phyloP scores from a whole-genome alignment of 2,888 invertebrate genomes.

The Mythimna albipuncta region DNA sequence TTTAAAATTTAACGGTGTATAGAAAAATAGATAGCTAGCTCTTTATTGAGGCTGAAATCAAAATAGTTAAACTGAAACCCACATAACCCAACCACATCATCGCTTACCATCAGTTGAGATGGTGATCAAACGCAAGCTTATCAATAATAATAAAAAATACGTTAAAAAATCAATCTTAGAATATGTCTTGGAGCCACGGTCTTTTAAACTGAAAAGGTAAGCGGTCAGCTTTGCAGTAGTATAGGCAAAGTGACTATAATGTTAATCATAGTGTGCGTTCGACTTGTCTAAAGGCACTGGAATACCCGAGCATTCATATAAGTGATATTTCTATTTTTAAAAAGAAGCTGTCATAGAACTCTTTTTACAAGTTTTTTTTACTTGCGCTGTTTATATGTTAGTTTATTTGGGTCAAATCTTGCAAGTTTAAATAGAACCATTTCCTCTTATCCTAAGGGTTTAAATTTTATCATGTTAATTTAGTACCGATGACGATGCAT shows the following conservation, averaged over 20 bases:
- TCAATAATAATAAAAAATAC: no score
- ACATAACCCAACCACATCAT: no score
- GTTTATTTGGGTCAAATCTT: not conserved
- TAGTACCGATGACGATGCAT: not conserved
- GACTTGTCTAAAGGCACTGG: not conserved
- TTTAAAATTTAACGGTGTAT: no score
- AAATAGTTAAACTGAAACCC: no score
- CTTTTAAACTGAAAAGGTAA: no score
- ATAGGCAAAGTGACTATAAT: not conserved
- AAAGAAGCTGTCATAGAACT: not conserved
- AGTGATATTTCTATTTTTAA: not conserved
- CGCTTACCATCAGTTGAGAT: no score
- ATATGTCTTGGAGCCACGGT: no score
- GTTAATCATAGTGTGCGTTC: slow-evolving; percentile 43
- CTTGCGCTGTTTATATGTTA: not conserved
- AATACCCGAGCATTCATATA: not conserved
- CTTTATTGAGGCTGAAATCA: no score
- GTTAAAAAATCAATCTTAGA: no score
- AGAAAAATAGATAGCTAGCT: no score
- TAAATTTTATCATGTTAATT: not conserved
- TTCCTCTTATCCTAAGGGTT: not conserved
- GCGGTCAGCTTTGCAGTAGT: not conserved
- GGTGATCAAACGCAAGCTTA: no score
- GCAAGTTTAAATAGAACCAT: not conserved
- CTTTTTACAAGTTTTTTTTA: not conserved